Evolutionary conservation across 2,113 vertebrate species (phyloP).

Genomic region (Neogale vison): DNA sequence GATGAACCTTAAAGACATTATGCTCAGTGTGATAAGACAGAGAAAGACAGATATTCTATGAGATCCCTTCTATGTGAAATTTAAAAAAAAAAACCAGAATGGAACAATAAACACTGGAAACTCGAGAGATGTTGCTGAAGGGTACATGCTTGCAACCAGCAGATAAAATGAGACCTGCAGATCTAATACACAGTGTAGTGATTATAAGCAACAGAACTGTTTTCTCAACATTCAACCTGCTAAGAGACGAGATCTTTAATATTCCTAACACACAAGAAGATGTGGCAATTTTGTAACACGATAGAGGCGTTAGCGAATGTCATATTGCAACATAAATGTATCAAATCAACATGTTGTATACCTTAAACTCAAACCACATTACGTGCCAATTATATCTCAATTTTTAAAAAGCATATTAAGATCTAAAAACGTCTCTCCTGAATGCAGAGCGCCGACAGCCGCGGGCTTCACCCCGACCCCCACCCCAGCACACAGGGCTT

Average conservation of each 20-base stretch:
- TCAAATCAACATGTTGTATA: background rate
- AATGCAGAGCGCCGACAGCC: background rate
- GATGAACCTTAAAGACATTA: background rate
- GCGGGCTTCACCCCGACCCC: accelerated
- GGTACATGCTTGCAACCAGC: background rate
- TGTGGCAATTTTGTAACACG: background rate
- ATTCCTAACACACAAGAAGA: background rate
- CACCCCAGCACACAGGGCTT: background rate
- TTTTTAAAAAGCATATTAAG: background rate
- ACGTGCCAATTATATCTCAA: background rate
- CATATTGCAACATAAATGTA: no score
- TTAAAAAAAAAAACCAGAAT: background rate
- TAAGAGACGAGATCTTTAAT: background rate
- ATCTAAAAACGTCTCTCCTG: background rate
- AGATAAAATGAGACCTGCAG: background rate
- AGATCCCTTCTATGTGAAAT: background rate
- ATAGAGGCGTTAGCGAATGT: background rate
- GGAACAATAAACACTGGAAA: background rate
- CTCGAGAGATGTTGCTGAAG: background rate
- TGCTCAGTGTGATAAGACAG: background rate
- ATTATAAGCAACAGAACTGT: background rate
- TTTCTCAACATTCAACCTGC: background rate
- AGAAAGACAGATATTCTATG: background rate
- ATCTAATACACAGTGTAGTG: background rate
- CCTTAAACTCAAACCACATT: background rate